phyloP scores from a whole-genome alignment of 2,797 vertebrate genomes.

The Sebastes nivosus region DNA sequence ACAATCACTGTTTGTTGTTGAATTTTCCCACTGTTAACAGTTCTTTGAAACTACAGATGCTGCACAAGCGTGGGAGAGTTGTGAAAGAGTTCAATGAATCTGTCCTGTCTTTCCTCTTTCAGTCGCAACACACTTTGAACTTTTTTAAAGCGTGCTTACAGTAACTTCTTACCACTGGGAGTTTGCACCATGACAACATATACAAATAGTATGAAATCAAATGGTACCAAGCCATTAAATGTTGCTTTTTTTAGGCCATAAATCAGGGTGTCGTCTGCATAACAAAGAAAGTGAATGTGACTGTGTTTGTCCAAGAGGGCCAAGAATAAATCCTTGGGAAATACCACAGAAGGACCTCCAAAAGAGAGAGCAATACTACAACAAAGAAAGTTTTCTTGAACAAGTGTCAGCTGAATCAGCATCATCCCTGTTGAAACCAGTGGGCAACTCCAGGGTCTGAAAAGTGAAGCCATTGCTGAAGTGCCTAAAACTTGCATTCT shows the following conservation, averaged over 20 bases:
- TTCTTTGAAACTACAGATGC: conserved; percentile 8
- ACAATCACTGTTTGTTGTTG: conserved; percentile 54
- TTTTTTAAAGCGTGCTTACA: background rate
- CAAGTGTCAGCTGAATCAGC: background rate
- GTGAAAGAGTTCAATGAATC: conserved; percentile 8
- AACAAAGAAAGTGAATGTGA: background rate
- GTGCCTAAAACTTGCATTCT: background rate
- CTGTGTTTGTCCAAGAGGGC: background rate
- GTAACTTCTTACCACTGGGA: background rate
- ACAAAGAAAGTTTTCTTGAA: background rate
- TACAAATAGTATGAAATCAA: background rate
- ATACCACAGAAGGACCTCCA: background rate
- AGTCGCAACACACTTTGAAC: background rate
- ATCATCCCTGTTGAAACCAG: background rate
- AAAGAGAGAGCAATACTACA: background rate
- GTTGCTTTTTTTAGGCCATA: background rate
- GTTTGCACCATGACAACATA: background rate
- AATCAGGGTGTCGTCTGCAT: background rate
- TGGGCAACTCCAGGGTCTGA: too few relatives aligned
- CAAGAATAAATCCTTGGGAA: conserved; percentile 2
- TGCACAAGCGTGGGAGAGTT: conserved; percentile 37
- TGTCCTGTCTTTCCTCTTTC: background rate
- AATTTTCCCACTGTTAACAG: conserved; percentile 55
- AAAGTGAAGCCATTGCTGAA: too few relatives aligned
- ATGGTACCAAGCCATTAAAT: background rate